Percentiles rank a stretch among this genome's conserved stretches.
Evolutionary conservation across 2,888 invertebrate genomes (phyloP).

Genomic region (Drosophila nigricruria): DNA sequence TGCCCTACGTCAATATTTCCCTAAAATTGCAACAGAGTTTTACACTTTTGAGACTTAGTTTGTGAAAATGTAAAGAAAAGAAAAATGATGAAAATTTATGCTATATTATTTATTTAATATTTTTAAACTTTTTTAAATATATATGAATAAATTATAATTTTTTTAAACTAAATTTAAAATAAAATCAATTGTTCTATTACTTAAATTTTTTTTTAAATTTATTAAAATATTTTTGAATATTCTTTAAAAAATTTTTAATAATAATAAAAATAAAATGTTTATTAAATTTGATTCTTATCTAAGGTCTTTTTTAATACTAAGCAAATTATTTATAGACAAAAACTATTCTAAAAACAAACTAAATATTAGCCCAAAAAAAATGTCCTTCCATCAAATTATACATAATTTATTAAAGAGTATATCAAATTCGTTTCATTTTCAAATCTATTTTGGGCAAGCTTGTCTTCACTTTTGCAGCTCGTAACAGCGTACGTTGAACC

Average conservation of each 20-base stretch:
- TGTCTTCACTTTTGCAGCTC: conserved; percentile 35
- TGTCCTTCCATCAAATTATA: too few species aligned
- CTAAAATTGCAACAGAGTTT: background rate
- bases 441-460: conserved; percentile 2
- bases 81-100: background rate
- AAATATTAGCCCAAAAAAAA: too few species aligned
- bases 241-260: too few species aligned
- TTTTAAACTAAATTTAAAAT: too few species aligned
- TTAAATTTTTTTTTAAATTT: background rate
- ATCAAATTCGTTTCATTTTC: background rate
- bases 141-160: too few species aligned
- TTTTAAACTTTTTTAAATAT: background rate
- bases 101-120: background rate
- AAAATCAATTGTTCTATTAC: too few species aligned
- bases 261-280: background rate
- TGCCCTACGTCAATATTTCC: conserved; percentile 1
- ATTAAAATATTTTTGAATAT: background rate
- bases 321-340: background rate
- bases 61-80: too few species aligned
- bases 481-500: conserved; percentile 69
- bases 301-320: background rate
- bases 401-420: conserved; percentile 12
- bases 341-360: too few species aligned
- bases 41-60: background rate
- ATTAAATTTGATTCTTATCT: background rate